phyloP scores from a whole-genome alignment of 2,888 invertebrate species.

The Halocaridina rubra region DNA sequence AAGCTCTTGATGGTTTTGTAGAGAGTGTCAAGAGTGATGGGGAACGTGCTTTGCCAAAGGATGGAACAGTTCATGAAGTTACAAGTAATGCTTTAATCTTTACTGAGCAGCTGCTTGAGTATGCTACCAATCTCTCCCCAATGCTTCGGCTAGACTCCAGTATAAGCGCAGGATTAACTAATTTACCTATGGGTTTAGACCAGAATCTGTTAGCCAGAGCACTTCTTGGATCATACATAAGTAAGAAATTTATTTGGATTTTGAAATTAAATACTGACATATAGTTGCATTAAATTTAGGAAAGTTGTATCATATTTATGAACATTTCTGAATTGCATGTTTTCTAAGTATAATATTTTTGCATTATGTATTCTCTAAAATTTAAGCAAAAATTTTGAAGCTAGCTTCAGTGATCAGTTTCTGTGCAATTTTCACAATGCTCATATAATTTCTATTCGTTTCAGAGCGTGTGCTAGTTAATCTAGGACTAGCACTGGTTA shows the following conservation, averaged over 20 bases:
- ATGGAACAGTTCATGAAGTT: conserved; percentile 97
- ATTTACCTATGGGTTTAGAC: conserved; percentile 24
- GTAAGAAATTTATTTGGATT: too few species aligned
- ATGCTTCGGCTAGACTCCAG: conserved; percentile 48
- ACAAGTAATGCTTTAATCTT: conserved; percentile 93
- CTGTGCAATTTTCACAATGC: too few species aligned
- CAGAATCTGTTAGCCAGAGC: conserved; percentile 22
- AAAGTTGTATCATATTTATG: too few species aligned
- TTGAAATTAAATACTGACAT: too few species aligned
- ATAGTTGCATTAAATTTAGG: too few species aligned
- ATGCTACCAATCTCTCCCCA: conserved; percentile 48
- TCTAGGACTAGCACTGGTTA: conserved; percentile 87
- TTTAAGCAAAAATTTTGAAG: too few species aligned
- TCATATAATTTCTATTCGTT: conserved; percentile 64
- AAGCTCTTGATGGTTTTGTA: conserved; percentile 74
- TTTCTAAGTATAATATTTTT: too few species aligned
- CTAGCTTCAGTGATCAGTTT: too few species aligned
- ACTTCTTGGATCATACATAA: conserved; percentile 72
- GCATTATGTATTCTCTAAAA: too few species aligned
- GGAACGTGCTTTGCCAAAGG: conserved; percentile 83
- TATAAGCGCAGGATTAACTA: conserved; percentile 27
- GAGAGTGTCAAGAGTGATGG: conserved; percentile 85
- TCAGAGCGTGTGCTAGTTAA: conserved; percentile 90
- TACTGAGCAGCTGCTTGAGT: conserved; percentile 79
- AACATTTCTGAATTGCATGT: too few species aligned